These are phyloP conservation scores for Cynopterus sphinx DNA, from an alignment of 2,797 vertebrate species.

Conservation along the genomic window DNA sequence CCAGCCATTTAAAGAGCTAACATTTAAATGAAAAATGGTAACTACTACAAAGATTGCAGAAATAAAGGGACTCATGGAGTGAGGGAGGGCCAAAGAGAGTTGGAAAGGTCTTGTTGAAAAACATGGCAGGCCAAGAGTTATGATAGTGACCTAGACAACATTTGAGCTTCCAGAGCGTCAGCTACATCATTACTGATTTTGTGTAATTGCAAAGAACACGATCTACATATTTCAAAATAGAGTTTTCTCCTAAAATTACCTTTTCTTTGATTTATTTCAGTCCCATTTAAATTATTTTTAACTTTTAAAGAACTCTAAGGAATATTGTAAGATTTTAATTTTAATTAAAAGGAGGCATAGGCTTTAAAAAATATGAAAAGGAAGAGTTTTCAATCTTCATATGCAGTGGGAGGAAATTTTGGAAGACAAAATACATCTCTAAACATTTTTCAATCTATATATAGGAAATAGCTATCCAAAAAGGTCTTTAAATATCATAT, in stretches of 20 bases:
- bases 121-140: not conserved
- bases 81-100: not conserved
- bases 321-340: not conserved
- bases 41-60: not conserved
- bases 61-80: not conserved
- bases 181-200: not conserved
- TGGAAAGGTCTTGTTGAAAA: not conserved
- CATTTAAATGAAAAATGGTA: not conserved
- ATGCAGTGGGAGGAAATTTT: not conserved
- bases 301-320: constrained; percentile 25
- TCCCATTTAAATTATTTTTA: constrained; percentile 18
- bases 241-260: constrained; percentile 7
- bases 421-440: not conserved
- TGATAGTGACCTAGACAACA: not conserved
- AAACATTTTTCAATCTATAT: not conserved
- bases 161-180: not conserved
- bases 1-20: not conserved
- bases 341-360: constrained; percentile 12
- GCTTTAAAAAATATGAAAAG: not conserved
- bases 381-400: not conserved
- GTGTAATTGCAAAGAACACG: not conserved
- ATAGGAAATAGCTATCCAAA: not conserved
- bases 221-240: constrained; percentile 13
- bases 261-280: constrained; percentile 31
- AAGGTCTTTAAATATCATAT: not conserved